Base-by-base conservation (phyloP, 2,888 invertebrate species). In the Aplocera efformata region DNA sequence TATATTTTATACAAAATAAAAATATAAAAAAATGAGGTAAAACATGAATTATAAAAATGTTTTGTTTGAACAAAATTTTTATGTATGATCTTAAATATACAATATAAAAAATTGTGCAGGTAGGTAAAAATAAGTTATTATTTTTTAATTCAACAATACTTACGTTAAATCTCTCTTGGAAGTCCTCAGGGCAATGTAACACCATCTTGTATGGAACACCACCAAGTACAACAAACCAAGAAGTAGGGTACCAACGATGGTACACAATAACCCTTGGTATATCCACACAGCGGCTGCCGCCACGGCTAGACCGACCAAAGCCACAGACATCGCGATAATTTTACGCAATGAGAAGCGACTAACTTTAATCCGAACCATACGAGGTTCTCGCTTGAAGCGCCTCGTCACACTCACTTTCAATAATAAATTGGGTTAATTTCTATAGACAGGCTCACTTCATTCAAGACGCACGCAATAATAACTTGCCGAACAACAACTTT, bases 181-280 rank as follows among this genome's bases (percentile, higher is more conserved):
- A 0, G 96, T 96, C 65, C 80, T 91, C 23, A 91, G 57, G n/a
- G 94, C 94, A 41, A 96, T 90, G 66, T 94, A 94, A 63, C 93
- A 90, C 94, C 95, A 96, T 67, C 91, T 89, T 72, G 92, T 91
- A 51, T 94, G 93, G 34, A 92, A 93, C 28, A 93, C 88, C 38
- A 92, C 75, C 40, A 92, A 74, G 63, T 93, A 92, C 13, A 92
- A 89, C 43, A 91, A 83, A 49, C 90, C 53, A 39, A 92, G 89
- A 32, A 91, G 89, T 48, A 93, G 67, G 40, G 90, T 70, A 39
- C 93, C 83, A 56, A 91, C 90, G 17, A 93, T 58, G 38, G 94
- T 90, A 63, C 89, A 92, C 60, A 91, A 76, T 72, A 92, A 90
- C 48, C 93, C 93, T 66, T 92, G 77, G 56, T 80, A 83, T 41